phyloP scores from a whole-genome alignment of 2,797 vertebrate species.

The Clarias pachynema region DNA sequence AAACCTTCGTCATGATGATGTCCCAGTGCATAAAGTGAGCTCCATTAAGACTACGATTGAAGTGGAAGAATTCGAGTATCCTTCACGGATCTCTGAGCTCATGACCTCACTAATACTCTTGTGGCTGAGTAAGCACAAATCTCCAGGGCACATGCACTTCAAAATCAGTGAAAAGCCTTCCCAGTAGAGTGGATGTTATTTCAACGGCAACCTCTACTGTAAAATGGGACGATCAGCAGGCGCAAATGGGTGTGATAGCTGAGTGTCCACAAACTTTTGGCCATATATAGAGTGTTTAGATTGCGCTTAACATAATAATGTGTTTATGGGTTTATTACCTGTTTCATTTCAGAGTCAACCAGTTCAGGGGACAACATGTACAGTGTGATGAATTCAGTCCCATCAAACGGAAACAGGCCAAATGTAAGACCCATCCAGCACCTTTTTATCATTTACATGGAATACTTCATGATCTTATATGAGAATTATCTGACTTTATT shows the following conservation, averaged over 20 bases:
- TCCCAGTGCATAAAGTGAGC: neutral
- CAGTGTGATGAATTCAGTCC: conserved; percentile 95
- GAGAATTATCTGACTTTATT: neutral
- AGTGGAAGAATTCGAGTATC: neutral
- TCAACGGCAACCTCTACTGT: neutral
- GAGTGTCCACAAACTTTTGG: neutral
- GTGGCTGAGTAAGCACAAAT: neutral
- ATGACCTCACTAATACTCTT: neutral
- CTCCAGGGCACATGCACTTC: neutral
- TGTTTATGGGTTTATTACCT: neutral
- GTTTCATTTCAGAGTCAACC: conserved; percentile 86
- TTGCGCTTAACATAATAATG: neutral
- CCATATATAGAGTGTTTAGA: neutral
- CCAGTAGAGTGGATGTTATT: neutral
- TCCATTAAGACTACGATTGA: neutral
- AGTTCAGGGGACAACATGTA: conserved; percentile 99
- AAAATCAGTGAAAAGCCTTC: neutral
- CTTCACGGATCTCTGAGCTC: neutral
- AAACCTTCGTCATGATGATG: neutral
- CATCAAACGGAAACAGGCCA: conserved; percentile 91
- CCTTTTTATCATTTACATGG: neutral
- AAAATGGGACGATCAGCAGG: neutral
- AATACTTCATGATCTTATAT: neutral
- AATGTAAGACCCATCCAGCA: conserved; percentile 79
- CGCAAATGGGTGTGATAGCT: neutral